Evolutionary conservation across 2,797 vertebrate species (phyloP).

Genomic region (Pyrrhura leucotis): DNA sequence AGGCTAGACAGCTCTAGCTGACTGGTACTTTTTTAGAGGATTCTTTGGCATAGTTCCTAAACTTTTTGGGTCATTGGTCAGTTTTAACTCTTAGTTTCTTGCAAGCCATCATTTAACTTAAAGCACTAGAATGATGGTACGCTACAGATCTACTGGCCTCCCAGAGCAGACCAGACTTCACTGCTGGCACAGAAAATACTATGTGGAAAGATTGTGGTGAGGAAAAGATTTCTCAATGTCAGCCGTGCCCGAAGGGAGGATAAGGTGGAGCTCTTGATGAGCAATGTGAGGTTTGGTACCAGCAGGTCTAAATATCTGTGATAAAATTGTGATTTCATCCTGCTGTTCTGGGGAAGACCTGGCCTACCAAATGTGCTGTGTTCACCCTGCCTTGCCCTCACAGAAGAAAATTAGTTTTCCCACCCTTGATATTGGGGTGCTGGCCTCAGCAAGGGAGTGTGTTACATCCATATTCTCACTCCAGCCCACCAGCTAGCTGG

Average conservation of each 20-base stretch:
- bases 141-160: background rate
- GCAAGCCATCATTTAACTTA: background rate
- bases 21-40: background rate
- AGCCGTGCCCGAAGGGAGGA: constrained; percentile 1
- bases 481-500: background rate
- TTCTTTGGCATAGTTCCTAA: background rate
- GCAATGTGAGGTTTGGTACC: constrained; percentile 25
- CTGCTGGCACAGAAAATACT: constrained; percentile 11
- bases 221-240: constrained; percentile 9
- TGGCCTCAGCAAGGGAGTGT: background rate
- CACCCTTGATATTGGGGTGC: background rate
- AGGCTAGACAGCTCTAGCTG: background rate
- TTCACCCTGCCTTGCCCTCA: background rate
- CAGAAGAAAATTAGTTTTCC: background rate
- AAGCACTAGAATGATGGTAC: background rate
- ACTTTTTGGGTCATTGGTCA: background rate
- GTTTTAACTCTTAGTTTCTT: background rate
- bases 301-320: background rate
- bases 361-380: background rate
- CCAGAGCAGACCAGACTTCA: background rate
- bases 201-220: constrained; percentile 17
- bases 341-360: background rate
- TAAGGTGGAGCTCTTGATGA: background rate
- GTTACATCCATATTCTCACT: background rate
- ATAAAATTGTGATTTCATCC: constrained; percentile 22